Evolutionary conservation across 2,113 vertebrate genomes (phyloP).

Genomic region (Atrichornis clamosus): DNA sequence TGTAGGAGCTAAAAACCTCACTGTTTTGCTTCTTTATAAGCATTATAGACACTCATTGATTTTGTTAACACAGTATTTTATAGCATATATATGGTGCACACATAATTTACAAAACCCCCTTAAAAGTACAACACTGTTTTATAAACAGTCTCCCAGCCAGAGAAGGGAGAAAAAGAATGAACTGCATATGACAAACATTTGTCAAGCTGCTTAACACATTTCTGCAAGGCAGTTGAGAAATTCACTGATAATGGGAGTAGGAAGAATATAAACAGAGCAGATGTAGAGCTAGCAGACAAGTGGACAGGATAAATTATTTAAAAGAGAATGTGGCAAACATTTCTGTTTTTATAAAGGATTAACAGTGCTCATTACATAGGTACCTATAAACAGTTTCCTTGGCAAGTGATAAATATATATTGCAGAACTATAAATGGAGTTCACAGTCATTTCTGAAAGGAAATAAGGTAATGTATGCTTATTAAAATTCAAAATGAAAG

Average conservation of each 20-base stretch:
- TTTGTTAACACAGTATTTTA: not conserved
- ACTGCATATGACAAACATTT: not conserved
- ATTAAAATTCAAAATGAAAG: not conserved
- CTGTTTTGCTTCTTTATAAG: not conserved
- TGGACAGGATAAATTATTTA: not conserved
- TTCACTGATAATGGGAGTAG: not conserved
- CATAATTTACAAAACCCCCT: not conserved
- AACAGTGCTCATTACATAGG: not conserved
- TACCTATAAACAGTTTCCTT: not conserved
- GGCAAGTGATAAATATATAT: not conserved
- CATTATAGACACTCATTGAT: not conserved
- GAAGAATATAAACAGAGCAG: not conserved
- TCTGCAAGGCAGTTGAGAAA: not conserved
- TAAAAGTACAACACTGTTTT: not conserved
- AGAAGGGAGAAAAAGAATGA: not conserved
- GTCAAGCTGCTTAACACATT: not conserved
- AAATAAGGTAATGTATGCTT: not conserved
- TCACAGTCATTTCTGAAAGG: not conserved
- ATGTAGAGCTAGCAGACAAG: not conserved
- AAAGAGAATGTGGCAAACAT: not conserved
- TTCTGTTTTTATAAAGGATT: not conserved
- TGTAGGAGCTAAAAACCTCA: not conserved
- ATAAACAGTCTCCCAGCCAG: not conserved
- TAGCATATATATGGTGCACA: not conserved
- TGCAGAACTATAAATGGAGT: not conserved